Evolutionary conservation across 2,888 invertebrate species (phyloP).

Genomic region (Epirrhoe alternata): DNA sequence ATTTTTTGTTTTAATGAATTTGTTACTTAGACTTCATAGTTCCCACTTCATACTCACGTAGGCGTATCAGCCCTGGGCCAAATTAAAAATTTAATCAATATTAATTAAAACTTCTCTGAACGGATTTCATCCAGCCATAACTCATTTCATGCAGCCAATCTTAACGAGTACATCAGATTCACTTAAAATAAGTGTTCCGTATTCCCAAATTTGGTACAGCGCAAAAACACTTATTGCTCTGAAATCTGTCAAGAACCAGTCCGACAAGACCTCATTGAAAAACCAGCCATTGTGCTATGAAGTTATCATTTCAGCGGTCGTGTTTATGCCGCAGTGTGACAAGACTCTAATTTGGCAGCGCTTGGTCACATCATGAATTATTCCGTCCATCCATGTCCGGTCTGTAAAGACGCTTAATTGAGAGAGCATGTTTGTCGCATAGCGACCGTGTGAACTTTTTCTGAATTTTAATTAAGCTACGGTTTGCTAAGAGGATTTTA

Average conservation of each 20-base stretch:
- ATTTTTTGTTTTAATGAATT: not conserved
- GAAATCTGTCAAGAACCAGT: slow-evolving; percentile 22
- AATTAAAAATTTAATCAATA: slow-evolving; percentile 10
- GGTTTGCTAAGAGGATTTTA: not conserved
- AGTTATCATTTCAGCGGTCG: slow-evolving; percentile 41
- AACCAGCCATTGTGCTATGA: slow-evolving; percentile 36
- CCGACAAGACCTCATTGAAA: slow-evolving; percentile 18
- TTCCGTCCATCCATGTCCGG: slow-evolving; percentile 70
- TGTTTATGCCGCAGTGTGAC: slow-evolving; percentile 52
- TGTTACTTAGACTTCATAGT: not conserved
- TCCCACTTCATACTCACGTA: not conserved
- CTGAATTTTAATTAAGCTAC: slow-evolving; percentile 57
- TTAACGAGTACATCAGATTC: slow-evolving; percentile 10
- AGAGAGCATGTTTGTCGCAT: slow-evolving; percentile 74
- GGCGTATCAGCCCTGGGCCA: not conserved
- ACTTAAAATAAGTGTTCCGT: slow-evolving; percentile 5
- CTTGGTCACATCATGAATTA: slow-evolving; percentile 74
- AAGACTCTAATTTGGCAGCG: slow-evolving; percentile 58
- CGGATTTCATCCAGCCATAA: not conserved
- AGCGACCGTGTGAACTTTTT: slow-evolving; percentile 72
- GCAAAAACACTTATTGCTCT: slow-evolving; percentile 10
- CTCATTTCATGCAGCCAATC: slow-evolving; percentile 2
- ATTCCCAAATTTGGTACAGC: slow-evolving; percentile 3
- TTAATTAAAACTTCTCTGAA: slow-evolving; percentile 1
- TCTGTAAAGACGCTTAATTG: slow-evolving; percentile 75